Evolutionary conservation across 2,113 vertebrate species (phyloP), one percentile per base, ranked within the genome.

Genomic region (Chrysochloris asiatica): DNA sequence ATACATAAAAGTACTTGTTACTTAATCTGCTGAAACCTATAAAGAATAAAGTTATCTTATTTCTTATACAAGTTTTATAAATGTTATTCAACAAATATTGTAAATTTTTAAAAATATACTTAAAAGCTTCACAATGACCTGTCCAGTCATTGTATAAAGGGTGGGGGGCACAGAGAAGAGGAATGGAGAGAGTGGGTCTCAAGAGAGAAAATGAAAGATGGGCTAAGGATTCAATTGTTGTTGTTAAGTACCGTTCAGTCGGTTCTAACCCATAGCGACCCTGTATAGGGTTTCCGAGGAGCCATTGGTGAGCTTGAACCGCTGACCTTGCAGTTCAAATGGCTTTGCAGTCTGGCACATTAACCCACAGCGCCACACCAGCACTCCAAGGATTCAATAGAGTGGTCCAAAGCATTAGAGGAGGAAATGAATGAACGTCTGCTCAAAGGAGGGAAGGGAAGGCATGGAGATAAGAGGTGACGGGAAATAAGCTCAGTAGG

Each of bases 121-220:
- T n/a, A 41, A 63, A 22, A 21, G 36, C 17, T 38, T 78, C 22
- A 8, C 47, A 45, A 43, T 3, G 28, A 3, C 43, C 26, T n/a
- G 9, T 65, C 30, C 28, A 67, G 47, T 30, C 54, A 26, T 16
- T 41, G 67, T n/a, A n/a, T n/a, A n/a, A n/a, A n/a, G 22, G 12
- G 5, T 4, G 9, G 41, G 19, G n/a, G 38, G 26, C 1, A 61
- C 13, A 47, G 50, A 5, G 33, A 1, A 1, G 30, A n/a, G 12
- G 21, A 33, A 24, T 2, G 41, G 73, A 45, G 30, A 54, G 24
- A 67, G 8, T 38, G 6, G 36, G 47, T 2, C 41, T 77, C 48
- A 47, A 48, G 33, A 73, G 19, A 63, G 47, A 19, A 56, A 48
- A 63, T 8, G 52, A 38, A 13, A 41, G 50, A 22, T 19, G 8